Percentiles rank a stretch among this genome's conserved stretches.
Conservation (phyloP, 1,140 invertebrate genomes). For the Ceratina calcarata region DNA sequence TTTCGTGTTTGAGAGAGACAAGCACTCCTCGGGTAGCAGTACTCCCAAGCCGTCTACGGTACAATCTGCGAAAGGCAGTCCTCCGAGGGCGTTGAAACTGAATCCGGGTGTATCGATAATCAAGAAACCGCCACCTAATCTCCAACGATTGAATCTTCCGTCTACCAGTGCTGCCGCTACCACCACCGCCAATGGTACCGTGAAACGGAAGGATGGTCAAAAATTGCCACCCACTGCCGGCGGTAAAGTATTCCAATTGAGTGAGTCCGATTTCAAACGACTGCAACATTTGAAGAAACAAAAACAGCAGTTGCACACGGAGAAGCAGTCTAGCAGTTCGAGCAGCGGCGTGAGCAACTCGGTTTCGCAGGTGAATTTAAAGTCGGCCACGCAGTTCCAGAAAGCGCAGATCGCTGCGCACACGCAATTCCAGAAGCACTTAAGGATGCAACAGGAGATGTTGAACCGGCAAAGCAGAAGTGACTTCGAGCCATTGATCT, state of each 20-base stretch:
- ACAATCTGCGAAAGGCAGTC: constrained; percentile 44
- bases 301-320: constrained; percentile 72
- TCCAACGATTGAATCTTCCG: constrained; percentile 71
- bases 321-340: constrained; percentile 41
- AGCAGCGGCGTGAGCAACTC: constrained; percentile 25
- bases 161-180: constrained; percentile 47
- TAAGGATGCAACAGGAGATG: constrained; percentile 79
- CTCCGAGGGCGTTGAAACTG: constrained; percentile 64
- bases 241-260: constrained; percentile 76
- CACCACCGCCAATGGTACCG: constrained; percentile 48
- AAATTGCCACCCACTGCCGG: constrained; percentile 45
- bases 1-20: constrained; percentile 70
- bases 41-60: background rate
- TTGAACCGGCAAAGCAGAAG: constrained; percentile 74
- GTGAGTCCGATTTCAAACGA: constrained; percentile 73
- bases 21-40: constrained; percentile 33
- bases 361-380: constrained; percentile 19
- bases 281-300: constrained; percentile 74
- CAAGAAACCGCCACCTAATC: constrained; percentile 76
- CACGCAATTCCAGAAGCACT: constrained; percentile 76
- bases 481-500: constrained; percentile 79
- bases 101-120: constrained; percentile 77
- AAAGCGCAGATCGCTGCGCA: constrained; percentile 70
- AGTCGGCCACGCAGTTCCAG: constrained; percentile 64
- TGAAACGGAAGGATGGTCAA: constrained; percentile 67